Evolutionary conservation across 1,140 invertebrate genomes (phyloP).

Genomic region (Trichomalopsis sarcophagae): DNA sequence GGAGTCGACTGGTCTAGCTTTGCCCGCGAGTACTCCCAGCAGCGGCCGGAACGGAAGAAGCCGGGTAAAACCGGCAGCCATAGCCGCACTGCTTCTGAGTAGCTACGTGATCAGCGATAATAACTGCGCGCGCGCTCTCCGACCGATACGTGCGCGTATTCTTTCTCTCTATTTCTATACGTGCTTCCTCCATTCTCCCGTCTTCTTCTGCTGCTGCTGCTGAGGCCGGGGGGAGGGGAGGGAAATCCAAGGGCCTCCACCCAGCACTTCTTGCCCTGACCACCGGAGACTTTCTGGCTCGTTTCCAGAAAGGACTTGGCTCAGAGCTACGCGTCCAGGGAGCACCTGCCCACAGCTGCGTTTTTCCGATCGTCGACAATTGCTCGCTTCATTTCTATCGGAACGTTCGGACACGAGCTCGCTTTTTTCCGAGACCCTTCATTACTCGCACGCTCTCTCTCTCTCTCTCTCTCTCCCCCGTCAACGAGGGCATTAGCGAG

Average conservation of each 20-base stretch:
- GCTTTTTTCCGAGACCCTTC: not conserved
- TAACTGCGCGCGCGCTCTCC: slow-evolving; percentile 59
- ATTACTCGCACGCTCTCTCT: not conserved
- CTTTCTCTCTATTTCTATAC: slow-evolving; percentile 42
- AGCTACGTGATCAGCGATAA: slow-evolving; percentile 74
- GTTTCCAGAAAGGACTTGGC: slow-evolving; percentile 41
- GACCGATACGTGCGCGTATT: slow-evolving; percentile 55
- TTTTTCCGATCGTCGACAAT: slow-evolving; percentile 36
- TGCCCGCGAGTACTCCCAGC: slow-evolving; percentile 59
- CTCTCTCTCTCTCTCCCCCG: too few relatives aligned
- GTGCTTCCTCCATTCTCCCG: not conserved
- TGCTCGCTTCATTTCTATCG: slow-evolving; percentile 40
- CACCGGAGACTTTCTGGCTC: slow-evolving; percentile 43
- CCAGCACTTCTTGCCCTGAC: slow-evolving; percentile 26
- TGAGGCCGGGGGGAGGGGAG: not conserved
- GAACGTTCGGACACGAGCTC: slow-evolving; percentile 3
- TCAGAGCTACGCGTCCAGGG: slow-evolving; percentile 30
- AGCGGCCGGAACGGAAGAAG: slow-evolving; percentile 44
- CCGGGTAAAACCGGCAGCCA: slow-evolving; percentile 57
- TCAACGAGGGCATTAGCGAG: not conserved
- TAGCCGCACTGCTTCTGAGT: slow-evolving; percentile 68
- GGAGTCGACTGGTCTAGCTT: slow-evolving; percentile 63
- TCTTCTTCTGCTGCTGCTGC: not conserved
- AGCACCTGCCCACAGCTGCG: slow-evolving; percentile 14
- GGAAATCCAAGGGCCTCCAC: slow-evolving; percentile 32